A percentile compares a stretch with the other conserved stretches of the same genome.
phyloP scores from a whole-genome alignment of 1,140 invertebrate genomes.

The Cephus cinctus region DNA sequence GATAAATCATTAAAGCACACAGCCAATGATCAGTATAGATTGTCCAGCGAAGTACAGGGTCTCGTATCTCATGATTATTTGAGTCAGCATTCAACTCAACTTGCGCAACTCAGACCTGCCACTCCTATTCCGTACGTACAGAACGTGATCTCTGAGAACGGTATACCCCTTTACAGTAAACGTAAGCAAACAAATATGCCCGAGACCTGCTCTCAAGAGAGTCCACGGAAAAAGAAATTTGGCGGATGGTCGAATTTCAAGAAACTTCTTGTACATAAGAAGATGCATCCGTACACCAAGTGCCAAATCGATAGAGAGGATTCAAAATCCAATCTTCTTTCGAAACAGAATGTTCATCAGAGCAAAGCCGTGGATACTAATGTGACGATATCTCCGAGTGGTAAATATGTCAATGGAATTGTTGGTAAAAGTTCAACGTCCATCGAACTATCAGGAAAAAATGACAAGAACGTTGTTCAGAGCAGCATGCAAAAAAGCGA shows the following conservation, averaged over 20 bases:
- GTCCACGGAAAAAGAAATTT: slow-evolving; percentile 28
- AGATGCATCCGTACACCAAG: slow-evolving; percentile 38
- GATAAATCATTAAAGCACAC: slow-evolving; percentile 69
- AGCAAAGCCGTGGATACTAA: slow-evolving; percentile 44
- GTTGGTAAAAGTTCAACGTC: slow-evolving; percentile 22
- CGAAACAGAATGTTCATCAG: slow-evolving; percentile 34
- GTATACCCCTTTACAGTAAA: slow-evolving; percentile 28
- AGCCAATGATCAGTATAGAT: slow-evolving; percentile 39
- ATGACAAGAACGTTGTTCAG: slow-evolving; percentile 27
- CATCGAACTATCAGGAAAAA: slow-evolving; percentile 18
- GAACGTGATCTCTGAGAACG: slow-evolving; percentile 66
- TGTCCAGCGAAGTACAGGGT: slow-evolving; percentile 54
- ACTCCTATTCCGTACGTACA: slow-evolving; percentile 73
- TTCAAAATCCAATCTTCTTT: slow-evolving; percentile 45
- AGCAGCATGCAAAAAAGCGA: slow-evolving; percentile 18
- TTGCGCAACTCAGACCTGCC: slow-evolving; percentile 48
- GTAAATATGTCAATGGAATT: slow-evolving; percentile 44
- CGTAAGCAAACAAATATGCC: slow-evolving; percentile 58
- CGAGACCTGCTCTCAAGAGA: slow-evolving; percentile 29
- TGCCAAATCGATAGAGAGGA: slow-evolving; percentile 46
- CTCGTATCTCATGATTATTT: slow-evolving; percentile 57
- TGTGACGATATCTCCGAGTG: slow-evolving; percentile 38
- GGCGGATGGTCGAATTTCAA: slow-evolving; percentile 33
- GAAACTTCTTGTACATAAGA: slow-evolving; percentile 35
- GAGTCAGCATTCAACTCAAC: slow-evolving; percentile 33